These are phyloP conservation scores for Lepidurus couesii DNA, from an alignment of 1,140 invertebrate species.

Conservation along the genomic window DNA sequence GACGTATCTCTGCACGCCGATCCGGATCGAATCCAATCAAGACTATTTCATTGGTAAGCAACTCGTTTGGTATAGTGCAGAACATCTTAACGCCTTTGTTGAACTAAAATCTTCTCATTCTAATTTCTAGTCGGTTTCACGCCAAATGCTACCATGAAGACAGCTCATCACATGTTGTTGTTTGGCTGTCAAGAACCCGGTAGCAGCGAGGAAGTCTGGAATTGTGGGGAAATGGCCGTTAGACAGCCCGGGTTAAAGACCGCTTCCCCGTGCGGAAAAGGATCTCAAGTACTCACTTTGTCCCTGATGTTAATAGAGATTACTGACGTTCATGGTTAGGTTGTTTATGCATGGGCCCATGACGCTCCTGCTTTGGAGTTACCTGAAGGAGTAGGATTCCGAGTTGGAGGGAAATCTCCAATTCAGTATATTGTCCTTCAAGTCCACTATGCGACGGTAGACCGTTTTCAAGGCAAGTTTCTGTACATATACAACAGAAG, in stretches of 20 bases:
- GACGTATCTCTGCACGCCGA: conserved; percentile 75
- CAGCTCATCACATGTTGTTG: conserved; percentile 92
- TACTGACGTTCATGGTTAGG: conserved; percentile 48
- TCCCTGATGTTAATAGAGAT: background rate
- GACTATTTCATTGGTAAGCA: conserved; percentile 68
- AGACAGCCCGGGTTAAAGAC: conserved; percentile 45
- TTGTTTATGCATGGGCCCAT: conserved; percentile 95
- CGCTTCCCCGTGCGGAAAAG: conserved; percentile 62
- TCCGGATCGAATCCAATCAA: conserved; percentile 61
- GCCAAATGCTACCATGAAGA: conserved; percentile 83
- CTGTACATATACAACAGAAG: background rate
- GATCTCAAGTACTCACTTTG: conserved; percentile 56
- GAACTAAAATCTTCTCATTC: conserved; percentile 30
- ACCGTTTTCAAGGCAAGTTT: conserved; percentile 59
- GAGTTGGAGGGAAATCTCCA: conserved; percentile 53
- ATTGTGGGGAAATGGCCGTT: conserved; percentile 85
- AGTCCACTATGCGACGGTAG: conserved; percentile 80
- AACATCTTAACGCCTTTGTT: background rate
- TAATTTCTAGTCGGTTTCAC: conserved; percentile 75
- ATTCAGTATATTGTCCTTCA: conserved; percentile 65
- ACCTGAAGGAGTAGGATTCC: conserved; percentile 77
- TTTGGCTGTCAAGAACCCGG: conserved; percentile 88
- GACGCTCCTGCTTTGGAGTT: conserved; percentile 81
- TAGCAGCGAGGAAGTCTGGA: conserved; percentile 70
- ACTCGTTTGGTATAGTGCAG: conserved; percentile 15